Base-by-base conservation (phyloP, 1,140 invertebrate species). In the Zaprionus africanus region DNA sequence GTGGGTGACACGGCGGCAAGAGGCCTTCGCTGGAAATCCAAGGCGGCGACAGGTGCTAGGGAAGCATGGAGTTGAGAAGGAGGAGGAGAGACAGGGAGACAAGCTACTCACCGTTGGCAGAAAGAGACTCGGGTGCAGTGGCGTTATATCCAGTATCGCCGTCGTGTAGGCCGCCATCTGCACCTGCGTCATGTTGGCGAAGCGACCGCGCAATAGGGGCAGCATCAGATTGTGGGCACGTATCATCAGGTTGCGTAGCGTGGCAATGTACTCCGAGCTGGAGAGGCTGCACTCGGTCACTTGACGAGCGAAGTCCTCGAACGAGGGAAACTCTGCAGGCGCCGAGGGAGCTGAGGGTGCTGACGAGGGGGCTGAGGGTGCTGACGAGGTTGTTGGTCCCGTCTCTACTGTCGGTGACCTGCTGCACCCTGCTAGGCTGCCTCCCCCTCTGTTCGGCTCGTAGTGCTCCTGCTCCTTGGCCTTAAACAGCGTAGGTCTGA, bases 71-170 rank as follows among this genome's bases (percentile, higher is more conserved):
- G 5, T 34, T 11, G 4, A 9, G 31, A 5, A 56, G 22, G 28
- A 13, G 7, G 1, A 3, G 58, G 1, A 38, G 0, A 22, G 5
- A 1, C 5, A 9, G 6, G 5, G 5, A 9, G 11, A 5, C 22
- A 13, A 22, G 6, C 0, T 7, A 70, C 83, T 56, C 72, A 87
- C 83, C 36, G 62, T 1, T 1, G 84, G 81, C 63, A 87, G 11
- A 5, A 87, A 87, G 12, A 87, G 69, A 36, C 83, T 83, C 1
- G 83, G 83, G 31, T 87, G 83, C 38, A 87, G 19, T 0, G 83
- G 73, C 6, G 59, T 68, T 0, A 72, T 58, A 3, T 78, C 65
- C 1, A 87, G 19, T 7, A 87, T 83, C 5, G 67, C 74, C 2
- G 63, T 60, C 0, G 83, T 88, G 1, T 87, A 87, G 15, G 57